Conservation (phyloP, 1,140 invertebrate genomes). For the Augochlora pura region DNA sequence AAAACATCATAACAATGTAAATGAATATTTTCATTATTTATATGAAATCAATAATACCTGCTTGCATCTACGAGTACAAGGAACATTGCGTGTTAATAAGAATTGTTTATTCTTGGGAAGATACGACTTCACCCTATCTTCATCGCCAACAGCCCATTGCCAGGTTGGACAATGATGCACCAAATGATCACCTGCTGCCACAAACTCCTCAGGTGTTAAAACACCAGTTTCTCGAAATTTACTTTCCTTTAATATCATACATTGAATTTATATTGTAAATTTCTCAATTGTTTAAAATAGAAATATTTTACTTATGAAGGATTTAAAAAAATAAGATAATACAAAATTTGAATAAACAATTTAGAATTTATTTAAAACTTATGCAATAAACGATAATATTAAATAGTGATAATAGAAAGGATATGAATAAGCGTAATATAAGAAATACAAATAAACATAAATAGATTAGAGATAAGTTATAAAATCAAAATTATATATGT, state of each 20-base stretch:
- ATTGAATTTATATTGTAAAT: not conserved
- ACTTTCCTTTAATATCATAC: constrained; percentile 87
- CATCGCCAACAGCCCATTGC: constrained; percentile 97
- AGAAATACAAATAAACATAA: not conserved
- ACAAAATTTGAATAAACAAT: not conserved
- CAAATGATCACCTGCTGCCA: constrained; percentile 98
- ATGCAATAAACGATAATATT: not conserved
- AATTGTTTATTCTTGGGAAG: constrained; percentile 98
- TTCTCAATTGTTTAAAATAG: not conserved
- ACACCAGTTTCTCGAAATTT: constrained; percentile 99
- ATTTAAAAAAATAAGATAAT: too few relatives aligned
- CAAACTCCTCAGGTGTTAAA: constrained; percentile 97
- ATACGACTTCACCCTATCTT: constrained; percentile 91
- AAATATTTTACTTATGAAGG: not conserved
- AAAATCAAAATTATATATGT: too few relatives aligned
- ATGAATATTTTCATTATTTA: not conserved
- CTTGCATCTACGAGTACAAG: constrained; percentile 95
- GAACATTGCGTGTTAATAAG: constrained; percentile 97
- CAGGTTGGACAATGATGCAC: constrained; percentile 99
- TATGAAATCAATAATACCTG: constrained; percentile 82
- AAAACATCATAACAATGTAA: not conserved
- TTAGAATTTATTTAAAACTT: not conserved
- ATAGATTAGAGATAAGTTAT: too few relatives aligned
- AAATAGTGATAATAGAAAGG: not conserved
- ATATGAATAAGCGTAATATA: not conserved